Conservation (phyloP, 30 jellyfish, hydroid and myxozoan genomes). For the Morbakka virulenta region DNA sequence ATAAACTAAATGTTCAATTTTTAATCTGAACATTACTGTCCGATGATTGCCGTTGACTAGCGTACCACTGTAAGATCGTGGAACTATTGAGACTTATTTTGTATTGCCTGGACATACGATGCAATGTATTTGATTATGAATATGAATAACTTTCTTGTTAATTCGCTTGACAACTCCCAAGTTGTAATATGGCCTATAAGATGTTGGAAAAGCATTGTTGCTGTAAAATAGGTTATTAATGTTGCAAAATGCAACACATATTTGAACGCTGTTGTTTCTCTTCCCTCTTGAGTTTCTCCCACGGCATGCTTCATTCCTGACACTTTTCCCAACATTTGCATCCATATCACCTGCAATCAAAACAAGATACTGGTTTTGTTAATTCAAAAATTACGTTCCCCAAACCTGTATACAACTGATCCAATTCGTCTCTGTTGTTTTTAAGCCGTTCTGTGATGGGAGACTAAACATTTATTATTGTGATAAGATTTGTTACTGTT, state of each 20-base stretch:
- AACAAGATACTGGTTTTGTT: slow-evolving; percentile 21
- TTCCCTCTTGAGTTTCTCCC: slow-evolving; percentile 18
- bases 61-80: no score
- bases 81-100: no score
- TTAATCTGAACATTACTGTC: no score
- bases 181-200: slow-evolving; percentile 30
- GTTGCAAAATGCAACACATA: slow-evolving; percentile 3
- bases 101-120: no score
- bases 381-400: slow-evolving; percentile 13
- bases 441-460: slow-evolving; percentile 20
- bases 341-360: slow-evolving; percentile 16
- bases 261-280: slow-evolving; percentile 29
- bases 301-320: slow-evolving; percentile 25
- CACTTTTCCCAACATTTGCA: slow-evolving; percentile 16
- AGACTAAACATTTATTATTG: no score
- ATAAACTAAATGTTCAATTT: no score
- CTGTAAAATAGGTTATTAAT: slow-evolving; percentile 16
- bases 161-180: slow-evolving; percentile 31
- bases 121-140: no score
- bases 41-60: no score
- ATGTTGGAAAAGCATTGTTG: slow-evolving; percentile 32
- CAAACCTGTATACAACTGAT: slow-evolving; percentile 25
- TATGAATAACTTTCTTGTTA: slow-evolving; percentile 1
- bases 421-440: slow-evolving; percentile 8
- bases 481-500: no score